A percentile compares a stretch with the other conserved stretches of the same genome.
phyloP scores from a whole-genome alignment of 1,140 invertebrate species.

The Panagrolaimus sp. region DNA sequence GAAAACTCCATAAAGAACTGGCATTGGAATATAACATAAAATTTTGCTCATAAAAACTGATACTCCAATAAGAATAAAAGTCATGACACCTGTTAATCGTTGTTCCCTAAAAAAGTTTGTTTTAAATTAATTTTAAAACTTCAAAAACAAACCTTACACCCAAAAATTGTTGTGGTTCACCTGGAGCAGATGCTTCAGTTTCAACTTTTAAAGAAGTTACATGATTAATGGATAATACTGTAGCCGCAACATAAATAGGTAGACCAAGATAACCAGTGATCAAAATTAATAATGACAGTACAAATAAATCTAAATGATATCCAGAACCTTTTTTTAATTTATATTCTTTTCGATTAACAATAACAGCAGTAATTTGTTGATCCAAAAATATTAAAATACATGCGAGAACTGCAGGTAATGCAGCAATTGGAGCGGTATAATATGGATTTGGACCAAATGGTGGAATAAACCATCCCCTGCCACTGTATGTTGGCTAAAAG shows the following conservation, averaged over 20 bases:
- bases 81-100: constrained; percentile 82
- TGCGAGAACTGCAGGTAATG: constrained; percentile 83
- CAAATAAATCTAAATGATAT: constrained; percentile 90
- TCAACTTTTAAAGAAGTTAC: constrained; percentile 83
- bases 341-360: constrained; percentile 95
- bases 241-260: constrained; percentile 93
- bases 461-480: constrained; percentile 81
- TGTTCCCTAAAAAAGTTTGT: constrained; percentile 72
- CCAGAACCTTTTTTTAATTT: constrained; percentile 75
- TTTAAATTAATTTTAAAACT: neutral
- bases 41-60: constrained; percentile 86
- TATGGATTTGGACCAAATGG: constrained; percentile 74
- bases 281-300: constrained; percentile 79
- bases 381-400: constrained; percentile 99
- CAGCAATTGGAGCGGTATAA: constrained; percentile 74
- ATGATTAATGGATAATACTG: constrained; percentile 95
- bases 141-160: constrained; percentile 68
- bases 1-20: constrained; percentile 87
- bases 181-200: constrained; percentile 83
- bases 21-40: constrained; percentile 79
- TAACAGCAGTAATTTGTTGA: constrained; percentile 97
- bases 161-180: constrained; percentile 92
- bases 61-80: constrained; percentile 86
- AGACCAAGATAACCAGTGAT: constrained; percentile 86
- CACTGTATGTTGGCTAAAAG: constrained; percentile 67